Percentiles rank a stretch among this genome's conserved stretches.
phyloP scores from a whole-genome alignment of 2,797 vertebrate genomes.

The Protosalanx chinensis region DNA sequence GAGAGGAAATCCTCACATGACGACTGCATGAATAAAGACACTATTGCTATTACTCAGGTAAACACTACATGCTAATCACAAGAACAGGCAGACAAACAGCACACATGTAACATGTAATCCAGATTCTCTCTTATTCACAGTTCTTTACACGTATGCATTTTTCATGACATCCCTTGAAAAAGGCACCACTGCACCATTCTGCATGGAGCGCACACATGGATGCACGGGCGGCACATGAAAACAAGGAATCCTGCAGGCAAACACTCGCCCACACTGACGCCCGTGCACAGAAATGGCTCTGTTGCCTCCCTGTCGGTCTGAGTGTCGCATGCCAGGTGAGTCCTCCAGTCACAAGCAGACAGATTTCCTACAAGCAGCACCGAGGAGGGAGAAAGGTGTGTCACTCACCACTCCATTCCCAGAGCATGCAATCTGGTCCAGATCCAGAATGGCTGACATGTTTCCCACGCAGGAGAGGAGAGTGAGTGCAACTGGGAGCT shows the following conservation, averaged over 20 bases:
- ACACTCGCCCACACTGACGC: conserved; percentile 26
- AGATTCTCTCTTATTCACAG: conserved; percentile 6
- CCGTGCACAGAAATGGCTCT: conserved; percentile 24
- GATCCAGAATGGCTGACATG: conserved; percentile 79
- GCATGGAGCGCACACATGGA: conserved; percentile 25
- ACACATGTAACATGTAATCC: neutral
- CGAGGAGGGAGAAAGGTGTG: conserved; percentile 46
- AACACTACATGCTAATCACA: neutral
- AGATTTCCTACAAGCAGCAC: conserved; percentile 25
- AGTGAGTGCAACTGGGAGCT: conserved; percentile 48
- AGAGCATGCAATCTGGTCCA: conserved; percentile 76
- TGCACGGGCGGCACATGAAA: conserved; percentile 30
- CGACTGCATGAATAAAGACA: conserved; percentile 5
- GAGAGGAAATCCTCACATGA: neutral
- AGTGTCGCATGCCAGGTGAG: conserved; percentile 37
- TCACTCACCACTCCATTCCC: conserved; percentile 78
- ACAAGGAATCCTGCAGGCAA: conserved; percentile 20
- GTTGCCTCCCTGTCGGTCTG: conserved; percentile 24
- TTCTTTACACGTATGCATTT: conserved; percentile 29
- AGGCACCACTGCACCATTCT: conserved; percentile 38
- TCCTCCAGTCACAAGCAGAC: conserved; percentile 31
- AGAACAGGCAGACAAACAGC: conserved; percentile 4
- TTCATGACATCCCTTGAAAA: conserved; percentile 39
- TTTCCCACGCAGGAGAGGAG: conserved; percentile 67
- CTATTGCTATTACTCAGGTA: neutral